Conservation (phyloP, 1,140 invertebrate genomes). For the Sycophaga agraensis region DNA sequence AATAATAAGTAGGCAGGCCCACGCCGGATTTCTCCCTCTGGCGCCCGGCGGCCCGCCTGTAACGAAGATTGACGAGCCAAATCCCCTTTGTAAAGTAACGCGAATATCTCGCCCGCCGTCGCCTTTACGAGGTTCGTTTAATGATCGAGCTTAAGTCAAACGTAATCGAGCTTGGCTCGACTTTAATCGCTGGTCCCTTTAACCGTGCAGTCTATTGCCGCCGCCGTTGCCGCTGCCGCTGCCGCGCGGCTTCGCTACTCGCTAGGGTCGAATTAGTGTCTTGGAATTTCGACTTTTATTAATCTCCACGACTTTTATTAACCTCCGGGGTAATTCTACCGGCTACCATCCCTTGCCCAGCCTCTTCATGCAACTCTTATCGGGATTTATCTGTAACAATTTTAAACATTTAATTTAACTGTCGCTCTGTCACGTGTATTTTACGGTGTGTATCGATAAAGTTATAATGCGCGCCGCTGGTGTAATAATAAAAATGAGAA, state of each 20-base stretch:
- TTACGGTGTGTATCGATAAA: no score
- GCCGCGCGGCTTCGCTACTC: background rate
- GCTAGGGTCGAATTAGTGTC: conserved; percentile 9
- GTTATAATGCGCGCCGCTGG: no score
- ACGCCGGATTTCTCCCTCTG: background rate
- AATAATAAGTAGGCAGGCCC: conserved; percentile 18
- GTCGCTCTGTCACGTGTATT: no score
- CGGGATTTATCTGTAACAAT: no score
- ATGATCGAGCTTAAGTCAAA: conserved; percentile 21
- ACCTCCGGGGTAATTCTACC: no score
- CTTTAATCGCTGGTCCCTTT: conserved; percentile 12
- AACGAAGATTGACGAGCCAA: conserved; percentile 22
- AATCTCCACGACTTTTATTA: background rate
- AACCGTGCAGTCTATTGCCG: conserved; percentile 5
- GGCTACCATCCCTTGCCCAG: no score
- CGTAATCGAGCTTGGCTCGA: conserved; percentile 21
- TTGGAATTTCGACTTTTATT: conserved; percentile 15
- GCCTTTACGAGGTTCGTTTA: conserved; percentile 24
- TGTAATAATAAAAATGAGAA: no score
- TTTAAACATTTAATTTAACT: no score
- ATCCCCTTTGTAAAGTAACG: conserved; percentile 16
- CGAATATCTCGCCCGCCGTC: background rate
- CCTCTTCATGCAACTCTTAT: no score
- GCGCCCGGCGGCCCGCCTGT: no score
- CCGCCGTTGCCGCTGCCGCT: no score